phyloP scores from a whole-genome alignment of 2,797 vertebrate species.

The Pristis pectinata region DNA sequence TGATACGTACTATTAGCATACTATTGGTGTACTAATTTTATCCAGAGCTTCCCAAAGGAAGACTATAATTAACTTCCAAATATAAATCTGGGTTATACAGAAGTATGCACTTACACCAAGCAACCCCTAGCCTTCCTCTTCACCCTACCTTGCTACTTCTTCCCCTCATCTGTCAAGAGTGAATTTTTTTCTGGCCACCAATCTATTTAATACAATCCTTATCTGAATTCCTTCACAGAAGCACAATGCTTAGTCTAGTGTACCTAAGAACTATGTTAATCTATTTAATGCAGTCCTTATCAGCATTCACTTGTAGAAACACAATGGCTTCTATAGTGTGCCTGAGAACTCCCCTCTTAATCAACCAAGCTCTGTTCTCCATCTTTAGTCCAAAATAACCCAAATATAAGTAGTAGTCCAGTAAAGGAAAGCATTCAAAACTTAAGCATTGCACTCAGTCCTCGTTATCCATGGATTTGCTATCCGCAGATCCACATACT shows the following conservation, averaged over 20 bases:
- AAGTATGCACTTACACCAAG: not conserved
- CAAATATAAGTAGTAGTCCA: not conserved
- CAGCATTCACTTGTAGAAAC: not conserved
- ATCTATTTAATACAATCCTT: not conserved
- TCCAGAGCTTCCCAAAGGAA: not conserved
- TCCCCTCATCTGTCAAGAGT: not conserved
- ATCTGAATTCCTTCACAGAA: not conserved
- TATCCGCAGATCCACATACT: too few relatives aligned
- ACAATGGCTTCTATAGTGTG: not conserved
- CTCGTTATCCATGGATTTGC: too few relatives aligned
- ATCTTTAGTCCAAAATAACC: not conserved
- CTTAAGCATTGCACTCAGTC: not conserved
- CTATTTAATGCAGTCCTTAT: not conserved
- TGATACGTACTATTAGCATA: not conserved
- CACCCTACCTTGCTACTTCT: not conserved
- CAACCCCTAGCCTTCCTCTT: not conserved
- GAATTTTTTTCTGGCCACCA: not conserved
- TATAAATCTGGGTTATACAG: not conserved
- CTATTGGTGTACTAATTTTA: not conserved
- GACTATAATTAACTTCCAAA: not conserved
- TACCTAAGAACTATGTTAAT: not conserved
- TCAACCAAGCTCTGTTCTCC: not conserved
- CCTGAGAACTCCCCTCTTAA: not conserved
- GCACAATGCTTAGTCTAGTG: not conserved
- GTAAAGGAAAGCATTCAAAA: not conserved